A percentile compares a stretch with the other conserved stretches of the same genome.
Evolutionary conservation across 2,113 vertebrate species (phyloP).

Genomic region (Macaca fascicularis): T2T-MFA8v1.1 NC_088387.1:90886001-90886500

Average conservation of each 20-base stretch:
- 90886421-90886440: background rate
- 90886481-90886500: background rate
- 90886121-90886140: background rate
- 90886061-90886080: background rate
- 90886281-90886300: background rate
- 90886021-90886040: background rate
- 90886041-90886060: background rate
- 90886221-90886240: background rate
- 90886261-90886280: background rate
- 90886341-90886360: background rate
- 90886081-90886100: background rate
- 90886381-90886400: background rate
- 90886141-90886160: background rate
- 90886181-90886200: background rate
- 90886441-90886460: background rate
- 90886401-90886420: background rate
- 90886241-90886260: background rate
- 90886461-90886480: background rate
- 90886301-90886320: background rate
- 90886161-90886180: background rate
- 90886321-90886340: background rate
- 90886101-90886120: background rate
- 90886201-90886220: background rate
- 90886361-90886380: background rate
- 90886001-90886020: background rate